Evolutionary conservation across 1,140 invertebrate species (phyloP).

Genomic region (Polyergus mexicanus): DNA sequence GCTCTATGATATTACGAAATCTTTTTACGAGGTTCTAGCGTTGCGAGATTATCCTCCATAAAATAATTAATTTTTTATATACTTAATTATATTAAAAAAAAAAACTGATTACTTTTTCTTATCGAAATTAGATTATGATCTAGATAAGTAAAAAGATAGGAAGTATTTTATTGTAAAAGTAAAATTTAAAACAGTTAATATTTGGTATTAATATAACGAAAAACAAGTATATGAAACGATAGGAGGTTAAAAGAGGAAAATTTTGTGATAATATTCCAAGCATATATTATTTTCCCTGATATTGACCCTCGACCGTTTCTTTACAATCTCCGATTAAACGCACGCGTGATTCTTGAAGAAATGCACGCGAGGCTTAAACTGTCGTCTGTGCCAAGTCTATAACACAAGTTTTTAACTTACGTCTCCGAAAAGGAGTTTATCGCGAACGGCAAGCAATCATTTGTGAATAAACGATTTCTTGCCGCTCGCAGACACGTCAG

Average conservation of each 20-base stretch:
- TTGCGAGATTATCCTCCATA: background rate
- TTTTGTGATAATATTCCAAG: background rate
- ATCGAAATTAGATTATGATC: background rate
- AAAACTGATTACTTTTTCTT: background rate
- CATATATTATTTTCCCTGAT: background rate
- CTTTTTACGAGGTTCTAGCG: background rate
- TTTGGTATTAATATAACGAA: background rate
- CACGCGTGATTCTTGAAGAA: background rate
- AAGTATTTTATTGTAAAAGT: background rate
- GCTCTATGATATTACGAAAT: background rate
- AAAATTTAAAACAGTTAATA: background rate
- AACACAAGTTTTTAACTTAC: constrained; percentile 24
- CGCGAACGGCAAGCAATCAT: too few relatives aligned
- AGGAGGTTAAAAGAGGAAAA: background rate
- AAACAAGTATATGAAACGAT: background rate
- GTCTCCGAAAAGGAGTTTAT: constrained; percentile 40
- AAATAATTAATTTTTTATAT: constrained; percentile 6
- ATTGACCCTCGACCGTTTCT: background rate
- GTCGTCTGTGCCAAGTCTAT: background rate
- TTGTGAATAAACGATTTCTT: constrained; percentile 7
- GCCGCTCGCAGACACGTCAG: constrained; percentile 66
- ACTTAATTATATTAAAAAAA: background rate
- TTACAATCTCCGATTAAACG: background rate
- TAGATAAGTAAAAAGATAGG: too few relatives aligned
- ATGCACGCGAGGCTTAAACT: constrained; percentile 13